Percentiles rank a stretch among this genome's conserved stretches.
phyloP scores from a whole-genome alignment of 2,888 invertebrate species.

The Heteromurus nitidus region DNA sequence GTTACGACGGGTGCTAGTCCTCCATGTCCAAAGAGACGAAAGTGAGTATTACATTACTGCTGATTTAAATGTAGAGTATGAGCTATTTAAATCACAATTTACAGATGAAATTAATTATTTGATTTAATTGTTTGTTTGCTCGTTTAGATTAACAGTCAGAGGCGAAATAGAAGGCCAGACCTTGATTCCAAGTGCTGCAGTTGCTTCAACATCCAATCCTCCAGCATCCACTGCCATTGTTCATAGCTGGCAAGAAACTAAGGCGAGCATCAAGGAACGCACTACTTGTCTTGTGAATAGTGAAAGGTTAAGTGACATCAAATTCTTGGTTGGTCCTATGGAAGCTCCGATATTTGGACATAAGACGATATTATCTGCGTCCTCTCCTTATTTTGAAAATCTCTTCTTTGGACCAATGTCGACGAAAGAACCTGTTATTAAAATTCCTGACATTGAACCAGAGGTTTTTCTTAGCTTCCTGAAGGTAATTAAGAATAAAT shows the following conservation, averaged over 20 bases:
- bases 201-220: neutral
- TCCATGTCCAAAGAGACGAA: conserved; percentile 36
- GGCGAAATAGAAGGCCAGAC: conserved; percentile 7
- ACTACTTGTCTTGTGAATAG: conserved; percentile 83
- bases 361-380: conserved; percentile 86
- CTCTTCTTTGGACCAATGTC: conserved; percentile 88
- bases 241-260: conserved; percentile 80
- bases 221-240: conserved; percentile 20
- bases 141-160: neutral
- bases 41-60: conserved; percentile 18
- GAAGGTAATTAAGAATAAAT: conserved; percentile 72
- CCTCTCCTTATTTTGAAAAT: conserved; percentile 90
- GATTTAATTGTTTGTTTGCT: neutral
- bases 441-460: conserved; percentile 89
- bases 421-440: conserved; percentile 79
- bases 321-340: conserved; percentile 85
- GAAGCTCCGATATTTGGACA: conserved; percentile 79
- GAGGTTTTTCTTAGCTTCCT: conserved; percentile 86
- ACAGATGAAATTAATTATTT: no score
- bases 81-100: no score
- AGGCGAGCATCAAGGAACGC: conserved; percentile 85
- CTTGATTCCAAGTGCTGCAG: neutral
- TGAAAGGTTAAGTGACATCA: conserved; percentile 83
- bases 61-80: no score
- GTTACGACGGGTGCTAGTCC: neutral